Percentiles rank a stretch among this genome's conserved stretches.
Conservation (phyloP, 2,888 invertebrate genomes). For the Hemicrepidius hirtus region DNA sequence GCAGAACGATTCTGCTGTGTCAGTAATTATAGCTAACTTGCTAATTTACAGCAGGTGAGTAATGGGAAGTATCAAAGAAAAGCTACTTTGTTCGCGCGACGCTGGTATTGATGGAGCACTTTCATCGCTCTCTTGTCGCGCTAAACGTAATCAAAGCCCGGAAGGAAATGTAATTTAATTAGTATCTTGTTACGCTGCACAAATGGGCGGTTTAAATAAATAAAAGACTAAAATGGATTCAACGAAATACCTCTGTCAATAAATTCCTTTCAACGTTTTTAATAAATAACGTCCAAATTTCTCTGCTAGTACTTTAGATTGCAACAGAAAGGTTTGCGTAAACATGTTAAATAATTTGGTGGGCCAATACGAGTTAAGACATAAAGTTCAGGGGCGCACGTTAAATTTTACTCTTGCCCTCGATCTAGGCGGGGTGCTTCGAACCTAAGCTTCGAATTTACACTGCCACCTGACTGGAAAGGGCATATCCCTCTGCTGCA, state of each 20-base stretch:
- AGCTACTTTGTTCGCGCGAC: conserved; percentile 31
- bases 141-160: conserved; percentile 27
- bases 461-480: too few species aligned
- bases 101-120: conserved; percentile 34
- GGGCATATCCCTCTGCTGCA: too few species aligned
- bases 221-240: conserved; percentile 28
- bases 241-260: neutral
- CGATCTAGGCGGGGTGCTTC: too few species aligned
- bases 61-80: conserved; percentile 49
- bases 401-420: too few species aligned
- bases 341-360: too few species aligned
- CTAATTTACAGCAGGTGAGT: conserved; percentile 55
- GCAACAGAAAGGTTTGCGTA: too few species aligned
- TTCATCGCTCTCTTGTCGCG: conserved; percentile 22
- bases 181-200: conserved; percentile 32
- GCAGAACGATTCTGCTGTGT: conserved; percentile 56
- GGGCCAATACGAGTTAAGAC: too few species aligned
- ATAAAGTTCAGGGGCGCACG: too few species aligned
- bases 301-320: too few species aligned
- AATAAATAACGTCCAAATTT: too few species aligned
- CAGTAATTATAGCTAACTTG: conserved; percentile 58
- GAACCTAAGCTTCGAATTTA: too few species aligned
- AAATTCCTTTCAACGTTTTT: conserved; percentile 4
- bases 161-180: conserved; percentile 42
- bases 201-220: conserved; percentile 33